A percentile compares a stretch with the other conserved stretches of the same genome.
Conservation (phyloP, 2,888 invertebrate genomes). For the Lasioglossum vierecki region DNA sequence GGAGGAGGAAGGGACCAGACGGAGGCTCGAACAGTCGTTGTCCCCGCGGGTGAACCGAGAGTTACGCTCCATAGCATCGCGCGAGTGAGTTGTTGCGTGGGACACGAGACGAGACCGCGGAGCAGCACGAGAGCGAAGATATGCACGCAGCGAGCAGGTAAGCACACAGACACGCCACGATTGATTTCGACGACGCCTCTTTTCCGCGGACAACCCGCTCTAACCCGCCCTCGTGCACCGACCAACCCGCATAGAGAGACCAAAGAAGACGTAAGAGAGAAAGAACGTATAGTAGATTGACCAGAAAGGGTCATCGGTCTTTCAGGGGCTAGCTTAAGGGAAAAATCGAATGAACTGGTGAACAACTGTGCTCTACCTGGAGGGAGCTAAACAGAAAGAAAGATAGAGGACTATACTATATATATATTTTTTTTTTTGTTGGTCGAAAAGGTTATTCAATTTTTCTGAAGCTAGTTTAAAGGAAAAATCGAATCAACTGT, state of each 20-base stretch:
- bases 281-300: not conserved
- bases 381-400: not conserved
- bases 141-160: conserved; percentile 47
- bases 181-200: conserved; percentile 61
- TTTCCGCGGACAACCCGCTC: conserved; percentile 4
- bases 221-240: conserved; percentile 23
- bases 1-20: conserved; percentile 7
- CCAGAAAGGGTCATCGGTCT: not conserved
- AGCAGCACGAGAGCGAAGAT: conserved; percentile 48
- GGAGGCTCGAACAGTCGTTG: conserved; percentile 11
- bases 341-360: not conserved
- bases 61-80: conserved; percentile 26
- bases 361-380: not conserved
- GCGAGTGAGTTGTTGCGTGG: conserved; percentile 32
- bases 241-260: not conserved
- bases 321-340: not conserved
- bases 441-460: not conserved
- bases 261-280: not conserved
- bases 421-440: not conserved
- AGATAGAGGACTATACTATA: not conserved
- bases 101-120: conserved; percentile 31
- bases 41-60: conserved; percentile 6
- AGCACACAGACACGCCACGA: conserved; percentile 37
- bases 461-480: not conserved
- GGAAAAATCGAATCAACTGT: not conserved